A percentile compares a stretch with the other conserved stretches of the same genome.
phyloP scores from a whole-genome alignment of 2,888 invertebrate species.

The Panopea generosa region DNA sequence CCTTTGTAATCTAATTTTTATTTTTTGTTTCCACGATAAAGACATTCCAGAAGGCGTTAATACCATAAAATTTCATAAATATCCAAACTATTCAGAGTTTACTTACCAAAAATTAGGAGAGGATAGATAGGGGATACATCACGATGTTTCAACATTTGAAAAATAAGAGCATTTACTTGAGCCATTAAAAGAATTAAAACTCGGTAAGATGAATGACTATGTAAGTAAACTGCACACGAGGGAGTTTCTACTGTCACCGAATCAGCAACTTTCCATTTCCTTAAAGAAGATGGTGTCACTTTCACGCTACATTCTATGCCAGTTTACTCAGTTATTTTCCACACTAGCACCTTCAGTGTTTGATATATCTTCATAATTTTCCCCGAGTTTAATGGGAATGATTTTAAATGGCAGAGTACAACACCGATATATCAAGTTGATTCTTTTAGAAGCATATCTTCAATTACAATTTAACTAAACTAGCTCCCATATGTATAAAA shows the following conservation, averaged over 20 bases:
- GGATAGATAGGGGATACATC: no score
- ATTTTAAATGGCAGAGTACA: slow-evolving; percentile 4
- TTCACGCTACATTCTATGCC: slow-evolving; percentile 11
- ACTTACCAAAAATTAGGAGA: slow-evolving; percentile 2
- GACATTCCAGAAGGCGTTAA: slow-evolving; percentile 47
- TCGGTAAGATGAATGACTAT: slow-evolving; percentile 39
- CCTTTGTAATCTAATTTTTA: slow-evolving; percentile 45
- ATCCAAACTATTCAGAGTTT: not conserved
- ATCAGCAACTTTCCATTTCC: slow-evolving; percentile 16
- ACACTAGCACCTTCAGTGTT: not conserved
- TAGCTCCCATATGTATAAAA: slow-evolving; percentile 10
- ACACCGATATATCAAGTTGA: not conserved
- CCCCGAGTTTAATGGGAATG: not conserved
- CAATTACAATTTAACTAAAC: slow-evolving; percentile 1
- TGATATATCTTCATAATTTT: slow-evolving; percentile 14
- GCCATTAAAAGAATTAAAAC: slow-evolving; percentile 50
- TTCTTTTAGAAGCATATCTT: slow-evolving; percentile 2
- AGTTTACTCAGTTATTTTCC: slow-evolving; percentile 1
- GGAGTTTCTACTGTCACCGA: slow-evolving; percentile 7
- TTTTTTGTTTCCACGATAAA: slow-evolving; percentile 27
- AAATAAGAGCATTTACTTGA: slow-evolving; percentile 19
- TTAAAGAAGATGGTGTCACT: slow-evolving; percentile 22
- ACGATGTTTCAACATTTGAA: slow-evolving; percentile 10
- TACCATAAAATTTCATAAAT: slow-evolving; percentile 17
- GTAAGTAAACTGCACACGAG: slow-evolving; percentile 45